Conservation (phyloP, 2,797 vertebrate species). For the Enteromius radiatus region DNA sequence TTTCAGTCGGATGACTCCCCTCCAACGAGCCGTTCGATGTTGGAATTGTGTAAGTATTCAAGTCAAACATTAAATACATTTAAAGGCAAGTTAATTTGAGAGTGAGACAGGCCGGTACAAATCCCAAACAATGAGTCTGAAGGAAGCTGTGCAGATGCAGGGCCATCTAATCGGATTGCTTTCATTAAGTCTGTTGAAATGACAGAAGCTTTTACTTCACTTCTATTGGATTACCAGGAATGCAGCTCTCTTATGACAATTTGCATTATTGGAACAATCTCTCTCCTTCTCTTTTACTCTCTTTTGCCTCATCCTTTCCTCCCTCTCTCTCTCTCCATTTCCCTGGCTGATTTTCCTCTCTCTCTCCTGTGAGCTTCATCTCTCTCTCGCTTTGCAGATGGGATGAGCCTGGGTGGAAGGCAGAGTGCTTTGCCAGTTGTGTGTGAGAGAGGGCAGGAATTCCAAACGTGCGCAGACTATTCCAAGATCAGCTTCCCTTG, state of each 20-base stretch:
- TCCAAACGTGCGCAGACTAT: constrained; percentile 48
- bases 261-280: constrained; percentile 74
- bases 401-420: constrained; percentile 65
- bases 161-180: constrained; percentile 71
- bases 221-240: constrained; percentile 69
- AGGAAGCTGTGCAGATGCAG: constrained; percentile 56
- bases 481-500: constrained; percentile 51
- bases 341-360: constrained; percentile 43
- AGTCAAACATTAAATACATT: constrained; percentile 50
- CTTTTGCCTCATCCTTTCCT: constrained; percentile 54
- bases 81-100: constrained; percentile 59
- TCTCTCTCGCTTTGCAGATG: constrained; percentile 65
- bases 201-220: constrained; percentile 69
- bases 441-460: constrained; percentile 62
- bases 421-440: constrained; percentile 66
- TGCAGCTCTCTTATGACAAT: constrained; percentile 72
- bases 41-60: constrained; percentile 26
- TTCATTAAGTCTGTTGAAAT: constrained; percentile 69
- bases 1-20: neutral
- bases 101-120: constrained; percentile 64
- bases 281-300: constrained; percentile 58
- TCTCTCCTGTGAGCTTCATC: constrained; percentile 56
- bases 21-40: neutral
- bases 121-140: constrained; percentile 65
- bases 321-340: constrained; percentile 22